These are phyloP conservation scores for Dissostichus mawsoni DNA, from an alignment of 2,113 vertebrate genomes.

Conservation along the genomic window DNA sequence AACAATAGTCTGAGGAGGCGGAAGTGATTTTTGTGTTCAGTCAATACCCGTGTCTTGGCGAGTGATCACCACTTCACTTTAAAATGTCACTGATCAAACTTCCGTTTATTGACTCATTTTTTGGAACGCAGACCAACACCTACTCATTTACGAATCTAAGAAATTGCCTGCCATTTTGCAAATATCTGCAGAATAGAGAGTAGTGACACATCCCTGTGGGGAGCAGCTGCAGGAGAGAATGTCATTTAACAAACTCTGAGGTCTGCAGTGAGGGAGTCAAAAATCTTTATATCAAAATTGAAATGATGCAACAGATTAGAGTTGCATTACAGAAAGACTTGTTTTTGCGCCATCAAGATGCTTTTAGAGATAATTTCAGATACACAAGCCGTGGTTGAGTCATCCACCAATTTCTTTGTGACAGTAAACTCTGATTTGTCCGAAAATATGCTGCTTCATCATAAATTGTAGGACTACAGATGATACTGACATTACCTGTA, in stretches of 20 bases:
- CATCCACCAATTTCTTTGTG: too few species aligned
- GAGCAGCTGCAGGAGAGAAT: background rate
- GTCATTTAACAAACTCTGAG: background rate
- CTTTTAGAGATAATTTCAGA: background rate
- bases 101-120: conserved; percentile 7
- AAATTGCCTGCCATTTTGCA: background rate
- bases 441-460: background rate
- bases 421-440: too few species aligned
- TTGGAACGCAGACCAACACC: conserved; percentile 6
- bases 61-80: background rate
- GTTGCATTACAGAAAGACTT: too few species aligned
- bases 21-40: background rate
- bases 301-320: background rate
- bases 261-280: background rate
- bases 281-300: background rate
- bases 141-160: conserved; percentile 7
- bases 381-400: background rate
- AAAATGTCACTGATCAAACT: background rate
- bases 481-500: background rate
- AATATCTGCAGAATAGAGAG: conserved; percentile 1
- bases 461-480: background rate
- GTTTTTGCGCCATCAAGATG: background rate
- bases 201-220: background rate
- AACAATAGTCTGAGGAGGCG: background rate
- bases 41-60: background rate